These are phyloP conservation scores for Heliocidaris erythrogramma DNA, from an alignment of 35 echinoderm and acorn worm species.

Conservation along the genomic window DNA sequence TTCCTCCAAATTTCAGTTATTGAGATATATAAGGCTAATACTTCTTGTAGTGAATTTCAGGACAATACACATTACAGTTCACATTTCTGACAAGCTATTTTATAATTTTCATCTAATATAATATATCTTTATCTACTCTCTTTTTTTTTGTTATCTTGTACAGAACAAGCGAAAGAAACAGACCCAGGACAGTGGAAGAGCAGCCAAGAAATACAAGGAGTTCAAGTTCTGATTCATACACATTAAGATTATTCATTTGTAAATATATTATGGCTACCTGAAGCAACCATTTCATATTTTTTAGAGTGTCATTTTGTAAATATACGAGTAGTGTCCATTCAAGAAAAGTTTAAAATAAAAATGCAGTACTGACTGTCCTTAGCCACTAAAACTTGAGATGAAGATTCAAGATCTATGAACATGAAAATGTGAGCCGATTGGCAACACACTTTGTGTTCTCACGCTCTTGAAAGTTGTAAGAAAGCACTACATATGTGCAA, in stretches of 20 bases:
- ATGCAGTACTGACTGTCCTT: neutral
- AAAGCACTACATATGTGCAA: neutral
- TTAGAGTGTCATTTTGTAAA: neutral
- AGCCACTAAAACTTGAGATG: neutral
- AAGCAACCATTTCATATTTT: neutral
- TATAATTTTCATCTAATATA: neutral
- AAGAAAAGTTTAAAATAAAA: neutral
- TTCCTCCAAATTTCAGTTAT: too few relatives aligned
- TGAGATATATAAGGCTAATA: too few relatives aligned
- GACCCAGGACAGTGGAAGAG: constrained; percentile 82
- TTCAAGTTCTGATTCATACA: constrained; percentile 82
- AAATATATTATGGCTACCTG: neutral
- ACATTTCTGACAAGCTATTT: neutral
- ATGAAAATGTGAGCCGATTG: neutral
- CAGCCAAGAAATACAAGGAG: constrained; percentile 98
- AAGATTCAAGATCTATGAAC: neutral
- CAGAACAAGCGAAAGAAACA: constrained; percentile 99
- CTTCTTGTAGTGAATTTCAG: too few relatives aligned
- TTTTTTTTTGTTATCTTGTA: constrained; percentile 45
- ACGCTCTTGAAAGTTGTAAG: neutral
- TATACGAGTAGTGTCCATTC: neutral
- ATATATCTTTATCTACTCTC: neutral
- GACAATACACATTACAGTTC: too few relatives aligned
- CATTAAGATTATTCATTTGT: neutral
- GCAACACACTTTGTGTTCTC: neutral